Evolutionary conservation across 2,888 invertebrate species (phyloP), one percentile per base, ranked within the genome.

Genomic region (Rhaphigaster nebulosa): DNA sequence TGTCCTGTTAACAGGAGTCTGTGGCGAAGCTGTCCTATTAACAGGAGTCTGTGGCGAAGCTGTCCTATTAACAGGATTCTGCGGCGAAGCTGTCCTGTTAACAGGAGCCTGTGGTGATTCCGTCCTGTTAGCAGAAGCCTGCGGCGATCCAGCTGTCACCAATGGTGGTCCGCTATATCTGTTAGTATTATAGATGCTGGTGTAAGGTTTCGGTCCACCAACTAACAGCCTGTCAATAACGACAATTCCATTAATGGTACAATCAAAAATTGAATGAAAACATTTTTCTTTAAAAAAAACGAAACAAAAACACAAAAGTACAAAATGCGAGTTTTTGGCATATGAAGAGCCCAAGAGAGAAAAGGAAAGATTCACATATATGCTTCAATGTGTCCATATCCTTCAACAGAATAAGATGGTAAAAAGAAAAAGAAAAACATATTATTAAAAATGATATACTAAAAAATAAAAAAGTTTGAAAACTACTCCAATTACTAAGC

Each of bases 91-190:
- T n/a, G 89, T 70, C n/a, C 88, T 34, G 41, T 60, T 26, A 45
- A n/a, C 70, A 29, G 45, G 6, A 13, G 70, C 26, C 10, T 38
- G 60, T 90, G 92, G 87, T 10, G 87, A 52, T 50, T 70, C 70
- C 4, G 89, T 50, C n/a, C 89, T 60, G 45, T 60, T 41, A 2
- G 38, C 76, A 10, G 65, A 20, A 15, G 70, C 41, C 41, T 56
- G 60, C 15, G 41, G 56, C 26, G 70, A 65, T 20, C 70, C 34
- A 65, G 65, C 13, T 45, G 41, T 45, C 10, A 60, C 89, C 56
- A 65, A 29, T 1, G 65, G 65, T 34, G 41, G 23, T n/a, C 96
- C 96, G 95, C 96, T 95, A 93, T 96, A 96, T 92, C 96, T 96
- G 91, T 96, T 96, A 84, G 96, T 95, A 92, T 95, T 96, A 93